Evolutionary conservation across 2,888 invertebrate genomes (phyloP), one percentile per base, ranked within the genome.

Genomic region (Meteorus colon): DNA sequence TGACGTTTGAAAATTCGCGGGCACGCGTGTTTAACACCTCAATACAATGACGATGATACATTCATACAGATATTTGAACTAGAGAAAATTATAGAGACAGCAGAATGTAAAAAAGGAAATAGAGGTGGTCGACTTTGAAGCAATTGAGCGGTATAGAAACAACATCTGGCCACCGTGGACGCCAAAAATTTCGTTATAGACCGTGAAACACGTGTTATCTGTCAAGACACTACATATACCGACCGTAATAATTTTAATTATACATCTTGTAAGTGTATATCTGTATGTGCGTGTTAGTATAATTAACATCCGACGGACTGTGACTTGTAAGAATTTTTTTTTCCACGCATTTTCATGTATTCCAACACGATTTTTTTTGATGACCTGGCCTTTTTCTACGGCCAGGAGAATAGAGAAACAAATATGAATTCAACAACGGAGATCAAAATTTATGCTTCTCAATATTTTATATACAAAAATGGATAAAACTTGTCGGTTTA

Each of bases 11-110:
- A 75, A 77, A 75, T 79, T 78, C 60, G 65, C 73, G 2, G 75
- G 70, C 78, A 81, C 79, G 78, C 71, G 41, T 65, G 75, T 75
- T 45, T 68, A 59, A 67, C 60, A 29, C 67, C 41, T 27, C 31
- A 19, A 41, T 16, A 19, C 10, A 34, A 41, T 24, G n/a, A 37
- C 24, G 41, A 29, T 1, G 0, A 65, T 41, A 8, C 45, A 29
- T 41, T 27, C 29, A 62, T 19, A 34, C 14, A 19, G 3, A 29
- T 31, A 55, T 37, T 66, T 6, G 62, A 62, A 24, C 31, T 62
- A 63, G 55, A 68, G 66, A 29, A 41, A 31, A 59, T 63, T 60
- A 75, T 34, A 63, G 48, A 34, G 31, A 31, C 60, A 73, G 73
- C 74, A 78, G 73, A 78, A 68, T 70, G 65, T 31, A 65, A 55